These are phyloP conservation scores for Rhinoraja longicauda DNA, from an alignment of 2,797 vertebrate species.

Conservation along the genomic window DNA sequence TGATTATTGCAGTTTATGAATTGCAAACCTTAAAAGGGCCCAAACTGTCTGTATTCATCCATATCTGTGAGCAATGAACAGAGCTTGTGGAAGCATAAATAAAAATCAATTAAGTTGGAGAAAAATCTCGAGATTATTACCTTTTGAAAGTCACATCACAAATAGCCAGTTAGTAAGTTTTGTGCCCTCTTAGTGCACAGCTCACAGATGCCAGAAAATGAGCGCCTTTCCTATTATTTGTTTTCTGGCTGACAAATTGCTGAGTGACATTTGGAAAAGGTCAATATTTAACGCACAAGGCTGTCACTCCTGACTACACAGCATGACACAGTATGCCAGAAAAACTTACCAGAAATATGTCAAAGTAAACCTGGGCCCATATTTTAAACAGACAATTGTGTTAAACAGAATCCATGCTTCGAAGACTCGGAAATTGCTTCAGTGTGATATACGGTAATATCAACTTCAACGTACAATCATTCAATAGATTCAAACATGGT, in stretches of 20 bases:
- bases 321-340: conserved; percentile 17
- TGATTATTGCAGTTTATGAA: neutral
- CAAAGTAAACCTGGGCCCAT: conserved; percentile 22
- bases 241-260: conserved; percentile 18
- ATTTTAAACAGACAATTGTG: neutral
- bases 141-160: neutral
- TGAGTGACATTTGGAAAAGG: conserved; percentile 33
- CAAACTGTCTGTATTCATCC: neutral
- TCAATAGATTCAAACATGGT: neutral
- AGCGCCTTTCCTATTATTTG: conserved; percentile 26
- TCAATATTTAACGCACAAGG: conserved; percentile 10
- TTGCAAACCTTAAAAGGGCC: neutral
- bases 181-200: neutral
- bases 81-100: neutral
- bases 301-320: conserved; percentile 27
- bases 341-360: conserved; percentile 19
- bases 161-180: neutral
- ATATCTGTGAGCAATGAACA: neutral
- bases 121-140: neutral
- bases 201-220: conserved; percentile 17
- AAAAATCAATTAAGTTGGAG: neutral
- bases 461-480: neutral
- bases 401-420: neutral
- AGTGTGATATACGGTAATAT: neutral
- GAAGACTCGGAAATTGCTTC: neutral